These are phyloP conservation scores for Hypena proboscidalis DNA, from an alignment of 2,888 invertebrate species.

Conservation along the genomic window DNA sequence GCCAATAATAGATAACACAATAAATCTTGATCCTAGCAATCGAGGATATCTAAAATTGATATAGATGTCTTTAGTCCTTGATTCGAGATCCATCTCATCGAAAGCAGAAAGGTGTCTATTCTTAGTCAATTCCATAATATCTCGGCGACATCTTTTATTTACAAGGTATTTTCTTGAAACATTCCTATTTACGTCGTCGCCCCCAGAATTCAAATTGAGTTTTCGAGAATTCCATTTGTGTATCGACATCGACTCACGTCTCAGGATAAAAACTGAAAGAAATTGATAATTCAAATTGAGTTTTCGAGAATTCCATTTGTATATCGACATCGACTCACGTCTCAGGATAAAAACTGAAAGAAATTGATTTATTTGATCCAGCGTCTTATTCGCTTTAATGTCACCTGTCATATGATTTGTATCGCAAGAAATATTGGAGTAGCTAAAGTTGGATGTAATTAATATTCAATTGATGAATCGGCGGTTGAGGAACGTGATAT, in stretches of 20 bases:
- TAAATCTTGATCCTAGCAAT: too few relatives aligned
- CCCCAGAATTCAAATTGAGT: constrained; percentile 55
- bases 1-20: too few relatives aligned
- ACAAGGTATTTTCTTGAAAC: constrained; percentile 43
- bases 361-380: constrained; percentile 56
- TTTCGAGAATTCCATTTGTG: constrained; percentile 54
- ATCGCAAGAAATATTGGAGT: background rate
- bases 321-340: constrained; percentile 51
- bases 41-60: too few relatives aligned
- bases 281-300: constrained; percentile 58
- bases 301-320: constrained; percentile 55
- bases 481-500: constrained; percentile 21
- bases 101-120: background rate
- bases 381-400: constrained; percentile 12
- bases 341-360: constrained; percentile 42
- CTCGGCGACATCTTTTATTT: constrained; percentile 29
- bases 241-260: too few relatives aligned
- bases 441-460: constrained; percentile 10
- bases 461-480: constrained; percentile 20
- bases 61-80: too few relatives aligned
- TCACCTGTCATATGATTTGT: constrained; percentile 6
- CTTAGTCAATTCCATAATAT: constrained; percentile 11
- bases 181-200: constrained; percentile 48
- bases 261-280: too few relatives aligned
- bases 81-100: too few relatives aligned